Evolutionary conservation across 2,797 vertebrate genomes (phyloP), one percentile per base, ranked within the genome.

Genomic region (Rhinoraja longicauda): DNA sequence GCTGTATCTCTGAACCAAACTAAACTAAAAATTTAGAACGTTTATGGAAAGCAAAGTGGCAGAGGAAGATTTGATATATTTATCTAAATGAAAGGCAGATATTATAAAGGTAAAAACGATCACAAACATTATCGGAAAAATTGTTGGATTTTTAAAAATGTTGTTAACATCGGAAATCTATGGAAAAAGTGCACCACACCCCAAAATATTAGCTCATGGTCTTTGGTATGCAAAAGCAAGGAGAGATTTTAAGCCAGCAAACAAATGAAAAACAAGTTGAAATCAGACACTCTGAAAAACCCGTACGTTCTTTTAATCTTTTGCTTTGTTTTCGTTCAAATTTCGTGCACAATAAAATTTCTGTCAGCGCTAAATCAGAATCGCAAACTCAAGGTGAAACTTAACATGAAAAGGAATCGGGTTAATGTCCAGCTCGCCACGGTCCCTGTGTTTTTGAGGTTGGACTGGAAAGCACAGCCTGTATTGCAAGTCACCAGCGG

Each of bases 161-260:
- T 91, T 92, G 70, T 92, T 70, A 75, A 57, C 90, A 29, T n/a
- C 1, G 17, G 67, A 88, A 32, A 32, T 45, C 84, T 36, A 53
- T 59, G 70, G 82, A 88, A 76, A 88, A 93, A 59, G 10, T 76
- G 90, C 76, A 90, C 70, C 81, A 90, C 45, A 90, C 76, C 90
- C 93, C 81, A 88, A 93, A n/a, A n/a, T 53, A 75, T 72, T n/a
- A 93, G 17, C 72, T 73, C 84, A 75, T 9, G 24, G 57, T 57
- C 59, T 90, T 26, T 86, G 45, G 70, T 32, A 77, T 75, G 82
- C 24, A 76, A 88, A 57, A 24, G 70, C 36, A 90, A n/a, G 53
- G 72, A 59, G 29, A 17, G 12, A 26, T 76, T 36, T 21, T 19
- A 73, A 86, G 57, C 67, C 67, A 75, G 45, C 29, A 36, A 93